Base-by-base conservation (phyloP, 2,888 invertebrate species). In the Mimas tiliae region DNA sequence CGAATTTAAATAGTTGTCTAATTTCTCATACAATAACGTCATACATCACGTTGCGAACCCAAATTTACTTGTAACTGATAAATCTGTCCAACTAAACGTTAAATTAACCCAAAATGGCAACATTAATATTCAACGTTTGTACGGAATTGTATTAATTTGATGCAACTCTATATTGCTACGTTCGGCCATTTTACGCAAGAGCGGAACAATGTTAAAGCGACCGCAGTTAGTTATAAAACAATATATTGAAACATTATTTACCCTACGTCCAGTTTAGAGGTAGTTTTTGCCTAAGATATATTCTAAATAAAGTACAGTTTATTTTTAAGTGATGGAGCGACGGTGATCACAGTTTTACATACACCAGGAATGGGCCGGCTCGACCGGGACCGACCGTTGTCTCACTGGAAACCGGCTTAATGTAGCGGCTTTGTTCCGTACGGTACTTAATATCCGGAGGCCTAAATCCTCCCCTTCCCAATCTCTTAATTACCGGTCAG, bases 61-160 rank as follows among this genome's bases (percentile, higher is more conserved):
- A 53, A 27, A 14, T 47, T 48, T 48, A 48, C n/a, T 58, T 19
- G 9, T 42, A 58, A 33, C 55, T 52, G 47, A 67, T 67, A 67
- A 67, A 67, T 67, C 67, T 65, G 65, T 62, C 67, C 48, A 65
- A 67, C 52, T 65, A 67, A 65, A 65, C 52, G 62, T 62, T 67
- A 67, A 53, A 67, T 63, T 64, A 51, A 52, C 19, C 38, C 64
- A 34, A 65, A 62, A 63, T 47, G n/a, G 12, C 16, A 11, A 52
- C 33, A 50, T 67, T 67, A 67, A 65, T 65, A 67, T 67, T 67
- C 64, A 65, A 64, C 47, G 45, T 52, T 45, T 47, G 65, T 67
- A 53, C 62, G 14, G 64, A 65, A 67, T 62, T 62, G 38, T 65
- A 67, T 53, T 67, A 65, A 65, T 65, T 62, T 21, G 52, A 65